Evolutionary conservation across 64 coral and sea anemone species (phyloP).

Genomic region (Stylophora pistillata): DNA sequence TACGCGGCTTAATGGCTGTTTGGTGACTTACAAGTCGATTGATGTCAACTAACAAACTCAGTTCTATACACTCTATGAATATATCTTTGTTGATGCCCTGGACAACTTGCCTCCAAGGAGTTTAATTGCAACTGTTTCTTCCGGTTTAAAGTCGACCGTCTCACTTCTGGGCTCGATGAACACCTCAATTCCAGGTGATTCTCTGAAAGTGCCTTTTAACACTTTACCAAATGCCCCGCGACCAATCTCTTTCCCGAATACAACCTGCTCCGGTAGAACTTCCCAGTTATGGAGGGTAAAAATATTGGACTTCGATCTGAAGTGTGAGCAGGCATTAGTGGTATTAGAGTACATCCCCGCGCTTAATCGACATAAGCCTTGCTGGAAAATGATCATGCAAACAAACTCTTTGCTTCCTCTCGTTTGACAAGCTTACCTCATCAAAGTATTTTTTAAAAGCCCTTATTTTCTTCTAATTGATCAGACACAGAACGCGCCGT

Average conservation of each 20-base stretch:
- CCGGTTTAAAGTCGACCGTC: constrained; percentile 12
- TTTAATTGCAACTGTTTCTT: neutral
- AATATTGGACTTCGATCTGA: constrained; percentile 15
- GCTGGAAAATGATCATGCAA: neutral
- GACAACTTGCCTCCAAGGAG: neutral
- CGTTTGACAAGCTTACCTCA: too few species aligned
- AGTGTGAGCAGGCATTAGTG: neutral
- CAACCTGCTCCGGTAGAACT: constrained; percentile 19
- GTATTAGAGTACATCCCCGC: neutral
- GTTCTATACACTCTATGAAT: too few species aligned
- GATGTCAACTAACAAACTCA: too few species aligned
- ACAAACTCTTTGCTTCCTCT: too few species aligned
- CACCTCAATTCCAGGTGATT: constrained; percentile 19
- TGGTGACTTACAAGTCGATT: too few species aligned
- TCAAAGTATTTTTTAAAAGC: too few species aligned
- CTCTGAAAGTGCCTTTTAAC: constrained; percentile 37
- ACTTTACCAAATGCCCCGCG: constrained; percentile 68
- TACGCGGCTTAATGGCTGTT: too few species aligned
- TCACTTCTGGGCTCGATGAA: constrained; percentile 14
- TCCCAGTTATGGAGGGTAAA: constrained; percentile 30
- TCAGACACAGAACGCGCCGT: too few species aligned
- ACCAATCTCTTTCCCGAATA: constrained; percentile 56
- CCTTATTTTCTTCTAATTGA: too few species aligned
- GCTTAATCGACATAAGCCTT: neutral
- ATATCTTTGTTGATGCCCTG: too few species aligned